Evolutionary conservation across 2,797 vertebrate species (phyloP).

Genomic region (Hemitrygon akajei): DNA sequence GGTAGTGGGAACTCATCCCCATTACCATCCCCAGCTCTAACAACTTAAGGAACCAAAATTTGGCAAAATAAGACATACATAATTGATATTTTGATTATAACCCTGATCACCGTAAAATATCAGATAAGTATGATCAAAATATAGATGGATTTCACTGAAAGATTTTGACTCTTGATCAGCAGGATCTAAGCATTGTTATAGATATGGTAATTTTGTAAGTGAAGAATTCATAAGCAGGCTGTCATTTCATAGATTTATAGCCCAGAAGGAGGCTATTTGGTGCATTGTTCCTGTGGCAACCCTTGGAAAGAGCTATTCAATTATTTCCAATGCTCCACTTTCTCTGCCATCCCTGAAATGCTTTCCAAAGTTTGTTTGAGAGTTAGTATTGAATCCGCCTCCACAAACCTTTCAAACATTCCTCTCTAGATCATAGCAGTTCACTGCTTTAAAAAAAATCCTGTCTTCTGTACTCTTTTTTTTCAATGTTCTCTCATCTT

Average conservation of each 20-base stretch:
- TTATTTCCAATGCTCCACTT: background rate
- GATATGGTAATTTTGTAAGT: background rate
- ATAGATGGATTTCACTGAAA: background rate
- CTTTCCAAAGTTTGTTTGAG: background rate
- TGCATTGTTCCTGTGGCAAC: background rate
- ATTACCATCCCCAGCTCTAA: no score
- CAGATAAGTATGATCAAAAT: background rate
- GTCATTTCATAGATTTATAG: background rate
- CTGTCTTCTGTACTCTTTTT: background rate
- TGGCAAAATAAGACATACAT: background rate
- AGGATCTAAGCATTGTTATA: background rate
- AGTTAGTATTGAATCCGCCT: background rate
- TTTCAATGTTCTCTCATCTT: background rate
- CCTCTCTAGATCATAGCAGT: background rate
- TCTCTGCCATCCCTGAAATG: background rate
- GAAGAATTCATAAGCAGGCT: background rate
- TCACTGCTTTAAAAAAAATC: background rate
- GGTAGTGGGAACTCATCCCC: no score
- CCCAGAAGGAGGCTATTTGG: background rate
- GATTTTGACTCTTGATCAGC: background rate
- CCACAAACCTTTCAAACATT: background rate
- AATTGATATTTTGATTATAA: background rate
- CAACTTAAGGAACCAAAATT: no score
- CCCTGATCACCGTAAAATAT: background rate
- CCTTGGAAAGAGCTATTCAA: background rate